Percentiles rank a stretch among this genome's conserved stretches.
phyloP scores from a whole-genome alignment of 2,888 invertebrate genomes.

The Volucella inflata region DNA sequence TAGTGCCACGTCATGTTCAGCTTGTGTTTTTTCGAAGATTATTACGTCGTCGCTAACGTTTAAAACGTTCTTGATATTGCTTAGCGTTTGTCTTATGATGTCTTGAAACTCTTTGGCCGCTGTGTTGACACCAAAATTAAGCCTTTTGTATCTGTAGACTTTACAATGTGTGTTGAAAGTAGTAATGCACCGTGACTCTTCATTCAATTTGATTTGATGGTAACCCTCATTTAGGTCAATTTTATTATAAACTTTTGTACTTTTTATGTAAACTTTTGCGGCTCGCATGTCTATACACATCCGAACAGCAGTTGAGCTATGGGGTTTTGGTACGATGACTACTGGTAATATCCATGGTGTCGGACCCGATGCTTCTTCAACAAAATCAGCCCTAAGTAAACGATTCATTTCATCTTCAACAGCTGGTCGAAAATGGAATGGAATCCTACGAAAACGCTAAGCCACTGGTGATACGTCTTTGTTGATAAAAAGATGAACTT shows the following conservation, averaged over 20 bases:
- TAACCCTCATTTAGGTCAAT: too few species aligned
- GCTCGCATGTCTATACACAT: too few species aligned
- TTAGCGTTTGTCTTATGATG: slow-evolving; percentile 9
- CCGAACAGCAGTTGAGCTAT: too few species aligned
- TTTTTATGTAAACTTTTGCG: too few species aligned
- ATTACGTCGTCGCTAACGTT: slow-evolving; percentile 19
- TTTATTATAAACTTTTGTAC: too few species aligned
- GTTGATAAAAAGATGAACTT: slow-evolving; percentile 15
- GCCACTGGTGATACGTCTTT: slow-evolving; percentile 22
- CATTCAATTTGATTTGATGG: slow-evolving; percentile 17
- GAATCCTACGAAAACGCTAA: slow-evolving; percentile 33
- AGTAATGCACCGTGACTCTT: slow-evolving; percentile 20
- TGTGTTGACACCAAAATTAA: slow-evolving; percentile 20
- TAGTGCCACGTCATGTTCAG: too few species aligned
- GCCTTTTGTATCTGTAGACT: neutral
- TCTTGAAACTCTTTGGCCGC: slow-evolving; percentile 11
- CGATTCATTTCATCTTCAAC: slow-evolving; percentile 41
- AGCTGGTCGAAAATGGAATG: slow-evolving; percentile 23
- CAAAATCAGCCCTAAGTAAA: slow-evolving; percentile 17
- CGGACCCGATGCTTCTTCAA: slow-evolving; percentile 27
- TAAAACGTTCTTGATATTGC: slow-evolving; percentile 13
- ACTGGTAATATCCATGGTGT: too few species aligned
- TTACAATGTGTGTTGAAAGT: too few species aligned
- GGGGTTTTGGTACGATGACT: slow-evolving; percentile 23
- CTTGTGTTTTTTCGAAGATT: slow-evolving; percentile 16